Percentiles rank a stretch among this genome's conserved stretches.
phyloP scores from a whole-genome alignment of 1,140 invertebrate genomes.

The Drosophila funebris region DNA sequence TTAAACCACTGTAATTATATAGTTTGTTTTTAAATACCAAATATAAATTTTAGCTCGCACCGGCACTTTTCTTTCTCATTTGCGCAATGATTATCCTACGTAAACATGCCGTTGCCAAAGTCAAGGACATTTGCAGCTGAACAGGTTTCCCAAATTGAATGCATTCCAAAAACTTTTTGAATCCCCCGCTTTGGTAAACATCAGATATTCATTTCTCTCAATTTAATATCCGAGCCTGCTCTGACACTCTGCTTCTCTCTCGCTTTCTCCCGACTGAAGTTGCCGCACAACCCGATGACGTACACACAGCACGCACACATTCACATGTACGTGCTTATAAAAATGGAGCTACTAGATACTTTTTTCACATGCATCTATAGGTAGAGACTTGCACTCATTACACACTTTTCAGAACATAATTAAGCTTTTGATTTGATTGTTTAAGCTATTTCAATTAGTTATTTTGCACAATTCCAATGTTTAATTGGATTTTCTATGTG shows the following conservation, averaged over 20 bases:
- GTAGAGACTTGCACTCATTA: conserved; percentile 37
- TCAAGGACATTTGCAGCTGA: conserved; percentile 64
- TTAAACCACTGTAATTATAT: not conserved
- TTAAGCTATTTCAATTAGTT: conserved; percentile 13
- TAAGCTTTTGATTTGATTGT: not conserved
- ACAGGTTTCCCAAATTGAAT: conserved; percentile 38
- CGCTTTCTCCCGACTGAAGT: conserved; percentile 70
- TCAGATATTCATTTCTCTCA: conserved; percentile 26
- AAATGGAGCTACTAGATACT: conserved; percentile 64
- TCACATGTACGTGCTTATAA: conserved; percentile 20
- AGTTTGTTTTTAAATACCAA: not conserved
- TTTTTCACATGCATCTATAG: conserved; percentile 51
- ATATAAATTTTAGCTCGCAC: not conserved
- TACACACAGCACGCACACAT: conserved; percentile 57
- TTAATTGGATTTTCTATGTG: conserved; percentile 67
- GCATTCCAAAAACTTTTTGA: conserved; percentile 7
- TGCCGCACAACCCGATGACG: conserved; percentile 74
- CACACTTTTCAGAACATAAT: conserved; percentile 2
- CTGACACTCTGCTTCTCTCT: conserved; percentile 9
- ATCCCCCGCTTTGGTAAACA: conserved; percentile 38
- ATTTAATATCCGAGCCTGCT: not conserved
- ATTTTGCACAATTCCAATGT: conserved; percentile 26
- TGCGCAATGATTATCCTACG: conserved; percentile 19
- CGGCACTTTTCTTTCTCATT: not conserved
- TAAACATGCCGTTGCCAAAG: conserved; percentile 31